These are phyloP conservation scores for Epistrophe eligans DNA, from an alignment of 2,888 invertebrate species.

Conservation along the genomic window DNA sequence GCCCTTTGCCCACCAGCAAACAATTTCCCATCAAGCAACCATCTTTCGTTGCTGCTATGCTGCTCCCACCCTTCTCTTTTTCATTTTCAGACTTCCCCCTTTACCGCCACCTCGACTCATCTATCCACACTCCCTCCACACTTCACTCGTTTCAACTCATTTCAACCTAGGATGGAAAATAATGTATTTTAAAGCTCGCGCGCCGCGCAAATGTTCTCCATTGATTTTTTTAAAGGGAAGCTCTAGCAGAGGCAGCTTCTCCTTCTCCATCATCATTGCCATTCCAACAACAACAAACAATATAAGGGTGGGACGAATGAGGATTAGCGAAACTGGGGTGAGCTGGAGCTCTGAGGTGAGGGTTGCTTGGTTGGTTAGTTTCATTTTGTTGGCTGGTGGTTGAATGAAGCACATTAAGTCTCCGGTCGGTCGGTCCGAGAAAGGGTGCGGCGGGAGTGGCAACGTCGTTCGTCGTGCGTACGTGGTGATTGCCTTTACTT, in stretches of 20 bases:
- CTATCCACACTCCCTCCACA: neutral
- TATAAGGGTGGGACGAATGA: slow-evolving; percentile 49
- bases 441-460: slow-evolving; percentile 46
- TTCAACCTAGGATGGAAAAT: slow-evolving; percentile 67
- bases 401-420: slow-evolving; percentile 70
- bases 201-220: slow-evolving; percentile 77
- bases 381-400: slow-evolving; percentile 74
- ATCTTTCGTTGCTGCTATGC: slow-evolving; percentile 53
- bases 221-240: slow-evolving; percentile 78
- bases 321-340: slow-evolving; percentile 57
- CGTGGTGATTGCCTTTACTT: slow-evolving; percentile 64
- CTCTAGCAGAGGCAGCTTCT: slow-evolving; percentile 39
- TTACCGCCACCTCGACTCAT: neutral
- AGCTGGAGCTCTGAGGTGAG: slow-evolving; percentile 22
- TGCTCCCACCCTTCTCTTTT: slow-evolving; percentile 39
- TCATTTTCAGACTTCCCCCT: slow-evolving; percentile 23
- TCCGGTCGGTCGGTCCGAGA: slow-evolving; percentile 49
- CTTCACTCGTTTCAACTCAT: slow-evolving; percentile 69
- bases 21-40: slow-evolving; percentile 71
- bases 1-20: slow-evolving; percentile 49
- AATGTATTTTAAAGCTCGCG: slow-evolving; percentile 77
- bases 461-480: slow-evolving; percentile 54
- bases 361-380: slow-evolving; percentile 76
- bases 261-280: neutral
- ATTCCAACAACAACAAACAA: slow-evolving; percentile 34